A percentile compares a stretch with the other conserved stretches of the same genome.
phyloP scores from a whole-genome alignment of 1,140 invertebrate genomes.

The Apis dorsata region DNA sequence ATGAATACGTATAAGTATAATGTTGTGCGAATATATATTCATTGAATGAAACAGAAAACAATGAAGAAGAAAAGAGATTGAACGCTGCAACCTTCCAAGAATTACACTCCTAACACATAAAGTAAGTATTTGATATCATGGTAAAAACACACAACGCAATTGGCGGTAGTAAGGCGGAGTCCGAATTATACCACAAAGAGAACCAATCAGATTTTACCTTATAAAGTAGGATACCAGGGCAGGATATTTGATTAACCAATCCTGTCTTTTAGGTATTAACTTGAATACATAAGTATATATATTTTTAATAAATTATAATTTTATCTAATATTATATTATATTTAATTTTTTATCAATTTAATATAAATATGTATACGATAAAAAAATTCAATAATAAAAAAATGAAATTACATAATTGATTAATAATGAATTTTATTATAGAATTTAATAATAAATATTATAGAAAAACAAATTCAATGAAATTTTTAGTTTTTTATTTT shows the following conservation, averaged over 20 bases:
- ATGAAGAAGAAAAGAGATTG: constrained; percentile 28
- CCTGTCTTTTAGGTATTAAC: constrained; percentile 77
- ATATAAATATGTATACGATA: not conserved
- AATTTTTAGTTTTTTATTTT: too few relatives aligned
- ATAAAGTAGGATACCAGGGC: constrained; percentile 81
- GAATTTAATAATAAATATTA: not conserved
- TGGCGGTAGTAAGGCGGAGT: constrained; percentile 76
- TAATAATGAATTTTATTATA: too few relatives aligned
- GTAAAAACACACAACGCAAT: constrained; percentile 76
- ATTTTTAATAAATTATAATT: constrained; percentile 37
- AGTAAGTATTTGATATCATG: constrained; percentile 73
- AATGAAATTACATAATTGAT: not conserved
- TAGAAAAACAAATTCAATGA: not conserved
- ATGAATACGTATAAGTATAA: not conserved
- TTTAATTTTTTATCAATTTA: constrained; percentile 3
- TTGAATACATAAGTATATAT: constrained; percentile 55
- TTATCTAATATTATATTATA: constrained; percentile 14
- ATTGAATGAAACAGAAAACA: constrained; percentile 18
- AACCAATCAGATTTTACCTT: constrained; percentile 84
- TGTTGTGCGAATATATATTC: constrained; percentile 13
- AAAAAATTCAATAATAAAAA: not conserved
- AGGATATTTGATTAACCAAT: constrained; percentile 82
- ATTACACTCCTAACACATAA: constrained; percentile 63
- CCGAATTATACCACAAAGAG: constrained; percentile 79
- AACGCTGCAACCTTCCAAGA: constrained; percentile 53